phyloP scores from a whole-genome alignment of 2,797 vertebrate species.

The Acanthornis magna region DNA sequence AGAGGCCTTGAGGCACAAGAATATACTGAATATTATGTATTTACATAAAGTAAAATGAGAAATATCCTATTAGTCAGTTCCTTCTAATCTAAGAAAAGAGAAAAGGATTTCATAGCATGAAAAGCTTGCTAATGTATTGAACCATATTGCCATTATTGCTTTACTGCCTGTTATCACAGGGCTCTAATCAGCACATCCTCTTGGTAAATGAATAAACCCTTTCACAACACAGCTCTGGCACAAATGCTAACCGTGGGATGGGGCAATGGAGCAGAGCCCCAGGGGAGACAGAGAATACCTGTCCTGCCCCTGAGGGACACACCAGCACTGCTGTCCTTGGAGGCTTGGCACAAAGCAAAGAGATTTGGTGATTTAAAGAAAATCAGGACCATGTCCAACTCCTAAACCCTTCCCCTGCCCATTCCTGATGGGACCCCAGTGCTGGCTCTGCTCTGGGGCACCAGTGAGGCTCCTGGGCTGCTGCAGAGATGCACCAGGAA shows the following conservation, averaged over 20 bases:
- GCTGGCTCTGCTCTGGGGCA: not conserved
- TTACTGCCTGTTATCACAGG: not conserved
- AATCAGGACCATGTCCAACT: not conserved
- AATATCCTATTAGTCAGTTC: not conserved
- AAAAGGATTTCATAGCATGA: not conserved
- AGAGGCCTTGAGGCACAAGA: not conserved
- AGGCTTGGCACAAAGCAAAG: not conserved
- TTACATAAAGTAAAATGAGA: not conserved
- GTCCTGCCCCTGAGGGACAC: not conserved
- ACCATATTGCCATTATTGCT: conserved; percentile 9
- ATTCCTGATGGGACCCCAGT: too few species aligned
- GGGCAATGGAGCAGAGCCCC: not conserved
- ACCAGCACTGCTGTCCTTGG: not conserved
- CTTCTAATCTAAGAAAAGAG: conserved; percentile 2
- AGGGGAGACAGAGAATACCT: not conserved
- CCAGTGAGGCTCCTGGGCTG: not conserved
- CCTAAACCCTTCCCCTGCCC: not conserved
- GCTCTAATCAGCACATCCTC: conserved; percentile 24
- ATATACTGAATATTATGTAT: not conserved
- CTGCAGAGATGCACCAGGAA: not conserved
- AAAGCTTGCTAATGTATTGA: conserved; percentile 14
- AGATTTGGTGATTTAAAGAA: not conserved
- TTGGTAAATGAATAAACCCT: conserved; percentile 20
- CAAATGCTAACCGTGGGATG: not conserved
- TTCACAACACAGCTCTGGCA: not conserved